These are phyloP conservation scores for Melanotus villosus DNA, from an alignment of 2,888 invertebrate genomes.

Conservation along the genomic window DNA sequence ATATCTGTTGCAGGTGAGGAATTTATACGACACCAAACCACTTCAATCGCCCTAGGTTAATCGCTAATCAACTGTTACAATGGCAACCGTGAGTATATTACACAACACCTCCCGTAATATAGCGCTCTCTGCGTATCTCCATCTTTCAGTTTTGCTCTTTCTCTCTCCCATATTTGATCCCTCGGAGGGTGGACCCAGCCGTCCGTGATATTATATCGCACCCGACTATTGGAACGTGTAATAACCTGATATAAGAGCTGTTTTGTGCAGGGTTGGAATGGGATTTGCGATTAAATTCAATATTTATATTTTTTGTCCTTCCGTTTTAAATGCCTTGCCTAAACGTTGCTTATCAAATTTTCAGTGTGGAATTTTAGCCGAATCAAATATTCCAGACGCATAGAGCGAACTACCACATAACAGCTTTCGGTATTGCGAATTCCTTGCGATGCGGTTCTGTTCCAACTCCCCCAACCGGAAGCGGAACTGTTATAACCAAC, in stretches of 20 bases:
- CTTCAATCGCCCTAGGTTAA: constrained; percentile 54
- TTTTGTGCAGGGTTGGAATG: constrained; percentile 44
- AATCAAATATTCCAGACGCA: constrained; percentile 2
- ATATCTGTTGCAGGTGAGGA: constrained; percentile 62
- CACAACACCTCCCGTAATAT: constrained; percentile 59
- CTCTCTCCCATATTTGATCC: constrained; percentile 45
- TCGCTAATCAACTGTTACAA: constrained; percentile 66
- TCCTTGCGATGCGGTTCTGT: constrained; percentile 47
- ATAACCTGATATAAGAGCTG: constrained; percentile 56
- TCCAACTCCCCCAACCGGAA: constrained; percentile 50
- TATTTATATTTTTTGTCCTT: constrained; percentile 36
- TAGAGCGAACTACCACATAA: constrained; percentile 5
- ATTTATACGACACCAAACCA: constrained; percentile 57
- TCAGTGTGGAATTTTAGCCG: neutral
- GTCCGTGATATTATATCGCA: constrained; percentile 64
- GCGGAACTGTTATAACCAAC: constrained; percentile 53
- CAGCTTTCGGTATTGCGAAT: constrained; percentile 24
- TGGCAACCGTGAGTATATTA: constrained; percentile 66
- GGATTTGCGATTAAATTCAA: constrained; percentile 37
- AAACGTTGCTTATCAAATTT: constrained; percentile 21
- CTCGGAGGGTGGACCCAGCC: constrained; percentile 54
- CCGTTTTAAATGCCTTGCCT: constrained; percentile 11
- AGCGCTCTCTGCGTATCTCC: constrained; percentile 37
- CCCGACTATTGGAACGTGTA: constrained; percentile 64
- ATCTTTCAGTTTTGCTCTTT: constrained; percentile 41